Evolutionary conservation across 2,113 vertebrate species (phyloP), one percentile per base, ranked within the genome.

Genomic region (Gnathochromis pfefferi): DNA sequence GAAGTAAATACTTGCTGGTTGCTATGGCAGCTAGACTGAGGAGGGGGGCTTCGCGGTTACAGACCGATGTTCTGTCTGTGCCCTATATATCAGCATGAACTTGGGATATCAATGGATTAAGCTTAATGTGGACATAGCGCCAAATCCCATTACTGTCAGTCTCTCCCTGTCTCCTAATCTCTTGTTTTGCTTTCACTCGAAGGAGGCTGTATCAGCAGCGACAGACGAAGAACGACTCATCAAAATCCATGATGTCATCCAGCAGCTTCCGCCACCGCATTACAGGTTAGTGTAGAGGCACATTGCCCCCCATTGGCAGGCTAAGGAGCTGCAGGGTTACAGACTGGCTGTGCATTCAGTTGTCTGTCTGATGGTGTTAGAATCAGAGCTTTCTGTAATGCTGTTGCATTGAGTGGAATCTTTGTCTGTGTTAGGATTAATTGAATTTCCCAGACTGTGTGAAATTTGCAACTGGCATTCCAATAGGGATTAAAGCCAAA

Each of bases 231-330:
- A 99, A 6, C 94, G 98, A 80, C 94, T 99, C 94, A 97, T 99
- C 83, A 99, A 98, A 96, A 99, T 99, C 89, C 98, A 99, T 16
- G 99, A 99, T 51, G 98, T 99, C 95, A 99, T 99, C 92, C 98
- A 99, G 89, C 99, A 99, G 91, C 97, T 99, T 80, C 99, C 99
- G 4, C 98, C 98, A 0, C 99, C 99, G 26, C 98, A 99, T 96
- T 99, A 99, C 96, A 97, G 99, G 98, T 99, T 85, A 93, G 95
- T 86, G 83, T 60, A 47, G 82, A 73, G 21, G 38, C 78, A 87
- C 84, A 81, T 57, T 85, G 93, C 93, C 95, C 88, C 93, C 95
- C 45, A 45, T 7, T 89, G 91, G 92, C 58, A 17, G 12, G 17
- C 17, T 10, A 3, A 14, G 12, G 57, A 57, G 51, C 79, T 68